These are phyloP conservation scores for Aspidiotus destructor DNA, from an alignment of 2,888 invertebrate species.

Conservation along the genomic window DNA sequence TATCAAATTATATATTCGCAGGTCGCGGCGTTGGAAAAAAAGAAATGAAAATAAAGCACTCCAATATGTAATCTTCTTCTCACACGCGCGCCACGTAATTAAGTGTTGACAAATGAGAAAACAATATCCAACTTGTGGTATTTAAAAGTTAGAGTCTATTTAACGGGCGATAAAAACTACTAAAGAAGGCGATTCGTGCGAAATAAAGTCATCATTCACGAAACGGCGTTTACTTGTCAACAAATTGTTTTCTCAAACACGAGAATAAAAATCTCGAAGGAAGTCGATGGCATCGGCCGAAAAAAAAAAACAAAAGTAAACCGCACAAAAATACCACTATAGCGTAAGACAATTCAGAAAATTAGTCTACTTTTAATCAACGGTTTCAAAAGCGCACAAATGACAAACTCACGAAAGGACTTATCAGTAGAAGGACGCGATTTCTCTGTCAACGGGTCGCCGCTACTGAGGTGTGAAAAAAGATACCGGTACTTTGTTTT, in stretches of 20 bases:
- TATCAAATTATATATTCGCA: neutral
- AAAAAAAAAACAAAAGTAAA: conserved; percentile 12
- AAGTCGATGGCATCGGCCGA: conserved; percentile 7
- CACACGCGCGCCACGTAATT: conserved; percentile 10
- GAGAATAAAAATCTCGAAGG: neutral
- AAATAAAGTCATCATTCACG: conserved; percentile 26
- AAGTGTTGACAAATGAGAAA: conserved; percentile 28
- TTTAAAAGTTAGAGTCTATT: neutral
- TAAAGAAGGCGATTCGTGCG: conserved; percentile 13
- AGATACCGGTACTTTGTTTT: conserved; percentile 26
- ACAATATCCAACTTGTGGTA: neutral
- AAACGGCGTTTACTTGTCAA: conserved; percentile 31
- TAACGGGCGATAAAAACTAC: conserved; percentile 11
- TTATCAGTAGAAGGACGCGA: conserved; percentile 31
- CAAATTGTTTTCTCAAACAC: conserved; percentile 18
- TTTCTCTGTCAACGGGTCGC: conserved; percentile 30
- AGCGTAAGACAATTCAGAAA: conserved; percentile 4
- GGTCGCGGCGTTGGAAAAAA: neutral
- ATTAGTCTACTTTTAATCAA: conserved; percentile 1
- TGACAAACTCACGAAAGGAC: conserved; percentile 30
- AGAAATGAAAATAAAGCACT: too few species aligned
- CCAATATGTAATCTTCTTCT: neutral
- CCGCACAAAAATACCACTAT: conserved; percentile 3
- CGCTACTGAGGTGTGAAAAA: conserved; percentile 31
- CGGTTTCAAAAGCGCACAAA: conserved; percentile 13